These are phyloP conservation scores for Apis mellifera DNA, from an alignment of 1,140 invertebrate genomes.

Conservation along the genomic window Amel_HAv3.1 CM009934.2:12146001-12146500, in stretches of 20 bases:
- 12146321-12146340: not conserved
- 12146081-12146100: not conserved
- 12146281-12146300: not conserved
- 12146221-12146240: not conserved
- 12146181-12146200: not conserved
- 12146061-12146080: not conserved
- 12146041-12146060: conserved; percentile 78
- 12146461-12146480: conserved; percentile 10
- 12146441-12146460: not conserved
- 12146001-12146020: conserved; percentile 78
- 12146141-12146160: not conserved
- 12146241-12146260: conserved; percentile 23
- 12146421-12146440: conserved; percentile 1
- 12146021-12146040: conserved; percentile 80
- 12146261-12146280: not conserved
- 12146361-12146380: conserved; percentile 10
- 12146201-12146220: not conserved
- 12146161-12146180: conserved; percentile 20
- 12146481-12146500: conserved; percentile 8
- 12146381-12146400: conserved; percentile 21
- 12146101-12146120: not conserved
- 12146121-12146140: not conserved
- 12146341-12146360: not conserved
- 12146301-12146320: not conserved
- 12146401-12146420: conserved; percentile 40